A percentile compares a stretch with the other conserved stretches of the same genome.
These are phyloP conservation scores for Pseudachorutes palmiensis DNA, from an alignment of 1,140 invertebrate genomes.

Conservation along the genomic window DNA sequence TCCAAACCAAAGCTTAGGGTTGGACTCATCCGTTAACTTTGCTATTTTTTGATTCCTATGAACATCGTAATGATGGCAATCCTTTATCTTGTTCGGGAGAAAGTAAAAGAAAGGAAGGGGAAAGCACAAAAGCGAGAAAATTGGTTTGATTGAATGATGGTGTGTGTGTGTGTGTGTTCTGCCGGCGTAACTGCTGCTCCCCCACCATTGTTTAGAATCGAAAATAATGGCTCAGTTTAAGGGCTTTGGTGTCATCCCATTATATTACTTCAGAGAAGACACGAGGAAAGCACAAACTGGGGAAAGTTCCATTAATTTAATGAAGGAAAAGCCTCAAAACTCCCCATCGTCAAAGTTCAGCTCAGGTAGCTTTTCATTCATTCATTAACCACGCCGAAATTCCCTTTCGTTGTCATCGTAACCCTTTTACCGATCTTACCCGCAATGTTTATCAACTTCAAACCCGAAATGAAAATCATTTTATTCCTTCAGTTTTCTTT, in stretches of 20 bases:
- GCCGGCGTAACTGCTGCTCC: too few species aligned
- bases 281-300: background rate
- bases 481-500: background rate
- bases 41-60: too few species aligned
- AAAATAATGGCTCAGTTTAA: background rate
- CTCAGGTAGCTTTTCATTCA: background rate
- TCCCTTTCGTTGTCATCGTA: background rate
- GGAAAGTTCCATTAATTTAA: slow-evolving; percentile 8
- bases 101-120: too few species aligned
- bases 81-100: too few species aligned
- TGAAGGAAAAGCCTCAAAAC: background rate
- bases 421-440: background rate
- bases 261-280: background rate
- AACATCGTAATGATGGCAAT: too few species aligned
- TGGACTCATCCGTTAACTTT: too few species aligned
- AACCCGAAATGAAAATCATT: background rate
- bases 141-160: background rate
- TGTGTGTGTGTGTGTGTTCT: background rate
- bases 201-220: background rate
- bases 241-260: background rate
- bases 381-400: background rate
- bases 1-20: too few species aligned
- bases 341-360: background rate
- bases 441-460: too few species aligned
- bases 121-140: background rate